These are phyloP conservation scores for Nephila pilipes DNA, from an alignment of 1,140 invertebrate species.

Conservation along the genomic window DNA sequence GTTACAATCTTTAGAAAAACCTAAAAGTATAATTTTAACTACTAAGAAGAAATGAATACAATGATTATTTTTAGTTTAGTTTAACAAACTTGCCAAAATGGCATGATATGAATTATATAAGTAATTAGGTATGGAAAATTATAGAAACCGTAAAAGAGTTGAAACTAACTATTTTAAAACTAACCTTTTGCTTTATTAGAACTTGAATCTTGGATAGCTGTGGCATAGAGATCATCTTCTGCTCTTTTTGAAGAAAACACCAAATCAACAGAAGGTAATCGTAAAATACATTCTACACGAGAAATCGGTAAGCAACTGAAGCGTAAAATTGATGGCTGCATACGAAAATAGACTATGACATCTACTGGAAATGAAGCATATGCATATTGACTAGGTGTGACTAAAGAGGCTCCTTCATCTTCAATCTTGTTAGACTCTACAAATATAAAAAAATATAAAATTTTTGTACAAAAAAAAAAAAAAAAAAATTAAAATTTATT, in stretches of 20 bases:
- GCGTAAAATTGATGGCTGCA: conserved; percentile 97
- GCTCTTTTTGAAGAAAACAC: conserved; percentile 95
- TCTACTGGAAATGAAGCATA: conserved; percentile 98
- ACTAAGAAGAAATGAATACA: too few relatives aligned
- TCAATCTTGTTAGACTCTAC: conserved; percentile 68
- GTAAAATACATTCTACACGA: conserved; percentile 96
- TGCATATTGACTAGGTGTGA: conserved; percentile 80
- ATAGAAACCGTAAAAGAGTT: not conserved
- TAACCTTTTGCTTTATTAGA: conserved; percentile 58
- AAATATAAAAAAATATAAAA: conserved; percentile 26
- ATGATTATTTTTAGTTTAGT: too few relatives aligned
- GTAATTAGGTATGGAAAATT: not conserved
- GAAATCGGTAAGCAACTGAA: conserved; percentile 98
- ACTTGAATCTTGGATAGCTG: conserved; percentile 39
- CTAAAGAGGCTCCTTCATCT: conserved; percentile 76
- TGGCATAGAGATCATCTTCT: conserved; percentile 85
- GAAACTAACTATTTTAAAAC: not conserved
- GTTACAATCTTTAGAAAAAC: conserved; percentile 24
- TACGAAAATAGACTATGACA: conserved; percentile 98
- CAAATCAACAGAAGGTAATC: conserved; percentile 96
- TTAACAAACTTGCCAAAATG: not conserved
- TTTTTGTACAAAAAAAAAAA: too few relatives aligned
- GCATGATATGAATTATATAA: not conserved
- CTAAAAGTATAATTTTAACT: not conserved
- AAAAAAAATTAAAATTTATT: too few relatives aligned